These are phyloP conservation scores for Melanocharis versteri DNA, from an alignment of 2,113 vertebrate genomes.

Conservation along the genomic window DNA sequence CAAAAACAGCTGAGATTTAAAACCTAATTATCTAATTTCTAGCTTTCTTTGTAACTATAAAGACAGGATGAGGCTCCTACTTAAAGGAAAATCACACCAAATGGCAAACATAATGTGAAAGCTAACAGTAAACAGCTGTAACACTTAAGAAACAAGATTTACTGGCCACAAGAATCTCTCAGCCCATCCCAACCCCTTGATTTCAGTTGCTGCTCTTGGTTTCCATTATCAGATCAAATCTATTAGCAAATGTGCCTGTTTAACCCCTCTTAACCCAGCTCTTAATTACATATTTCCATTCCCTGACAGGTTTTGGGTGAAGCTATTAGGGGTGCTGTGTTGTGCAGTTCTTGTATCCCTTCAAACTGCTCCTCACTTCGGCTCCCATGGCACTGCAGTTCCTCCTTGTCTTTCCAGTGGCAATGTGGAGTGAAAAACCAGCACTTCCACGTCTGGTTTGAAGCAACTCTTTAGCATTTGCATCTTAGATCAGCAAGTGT, in stretches of 20 bases:
- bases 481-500: not conserved
- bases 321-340: not conserved
- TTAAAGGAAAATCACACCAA: not conserved
- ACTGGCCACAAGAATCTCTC: not conserved
- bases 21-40: not conserved
- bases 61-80: not conserved
- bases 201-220: not conserved
- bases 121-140: not conserved
- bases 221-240: not conserved
- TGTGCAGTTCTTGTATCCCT: not conserved
- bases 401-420: not conserved
- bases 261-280: not conserved
- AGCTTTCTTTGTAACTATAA: not conserved
- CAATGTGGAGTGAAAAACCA: not conserved
- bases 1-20: not conserved
- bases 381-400: not conserved
- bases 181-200: not conserved
- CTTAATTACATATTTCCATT: not conserved
- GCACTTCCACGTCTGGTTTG: rapidly evolving
- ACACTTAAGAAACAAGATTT: not conserved
- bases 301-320: not conserved
- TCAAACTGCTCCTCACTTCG: rapidly evolving
- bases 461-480: not conserved
- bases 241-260: not conserved
- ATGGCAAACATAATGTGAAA: not conserved